Conservation (phyloP, 2,113 vertebrate species). For the Urocynchramus pylzowi region DNA sequence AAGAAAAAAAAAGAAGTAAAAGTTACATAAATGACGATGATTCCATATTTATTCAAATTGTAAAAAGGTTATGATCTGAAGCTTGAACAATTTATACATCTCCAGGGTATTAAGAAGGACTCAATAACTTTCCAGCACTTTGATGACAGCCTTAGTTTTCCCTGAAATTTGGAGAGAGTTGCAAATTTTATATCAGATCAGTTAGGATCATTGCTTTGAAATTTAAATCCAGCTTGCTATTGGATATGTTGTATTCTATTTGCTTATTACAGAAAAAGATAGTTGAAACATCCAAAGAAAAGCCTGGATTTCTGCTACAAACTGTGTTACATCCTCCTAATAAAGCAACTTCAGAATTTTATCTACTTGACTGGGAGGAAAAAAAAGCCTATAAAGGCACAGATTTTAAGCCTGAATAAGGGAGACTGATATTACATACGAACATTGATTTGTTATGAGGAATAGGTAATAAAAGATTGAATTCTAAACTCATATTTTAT, state of each 20-base stretch:
- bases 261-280: background rate
- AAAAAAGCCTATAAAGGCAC: background rate
- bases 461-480: constrained; percentile 3
- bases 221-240: background rate
- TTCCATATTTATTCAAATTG: constrained; percentile 17
- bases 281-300: background rate
- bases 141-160: constrained; percentile 21
- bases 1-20: background rate
- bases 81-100: background rate
- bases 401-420: constrained; percentile 20
- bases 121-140: constrained; percentile 15
- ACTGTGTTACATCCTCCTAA: background rate
- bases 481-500: background rate
- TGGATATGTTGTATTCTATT: background rate
- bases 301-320: background rate
- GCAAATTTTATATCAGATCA: background rate
- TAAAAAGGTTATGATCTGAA: background rate
- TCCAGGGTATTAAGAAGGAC: background rate
- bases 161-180: background rate
- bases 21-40: background rate
- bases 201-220: background rate
- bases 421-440: background rate
- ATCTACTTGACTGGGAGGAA: background rate
- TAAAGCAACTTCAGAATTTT: background rate
- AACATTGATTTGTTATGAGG: constrained; percentile 24